Percentiles rank a stretch among this genome's conserved stretches.
Conservation (phyloP, 2,888 invertebrate genomes). For the Tortricodes alternella region DNA sequence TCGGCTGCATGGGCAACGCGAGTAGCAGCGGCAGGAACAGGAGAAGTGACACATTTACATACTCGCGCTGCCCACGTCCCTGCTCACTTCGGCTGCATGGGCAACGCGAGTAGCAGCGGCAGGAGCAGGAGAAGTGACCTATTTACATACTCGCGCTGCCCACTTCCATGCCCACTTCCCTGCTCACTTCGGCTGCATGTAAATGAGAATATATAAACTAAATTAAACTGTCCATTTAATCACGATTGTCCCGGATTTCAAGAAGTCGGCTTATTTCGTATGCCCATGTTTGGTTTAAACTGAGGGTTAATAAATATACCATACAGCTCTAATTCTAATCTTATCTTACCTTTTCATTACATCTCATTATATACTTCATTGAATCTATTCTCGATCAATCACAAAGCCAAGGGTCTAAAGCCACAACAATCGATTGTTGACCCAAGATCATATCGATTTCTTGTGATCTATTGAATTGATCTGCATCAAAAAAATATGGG, state of each 20-base stretch:
- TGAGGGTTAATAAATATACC: neutral
- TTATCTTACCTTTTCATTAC: conserved; percentile 5
- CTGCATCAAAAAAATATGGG: conserved; percentile 41
- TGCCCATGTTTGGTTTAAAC: neutral
- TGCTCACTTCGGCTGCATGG: too few species aligned
- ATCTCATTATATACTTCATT: conserved; percentile 32
- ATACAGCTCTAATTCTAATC: neutral
- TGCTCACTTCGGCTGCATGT: too few species aligned
- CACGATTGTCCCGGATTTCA: neutral
- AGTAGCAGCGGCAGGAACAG: too few species aligned
- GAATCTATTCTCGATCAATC: conserved; percentile 57
- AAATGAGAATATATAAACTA: too few species aligned
- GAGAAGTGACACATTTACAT: too few species aligned
- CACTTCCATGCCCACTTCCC: too few species aligned
- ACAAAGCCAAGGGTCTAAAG: conserved; percentile 52
- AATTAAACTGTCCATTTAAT: conserved; percentile 2
- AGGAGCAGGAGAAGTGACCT: too few species aligned
- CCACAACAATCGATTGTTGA: conserved; percentile 69
- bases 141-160: too few species aligned
- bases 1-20: too few species aligned
- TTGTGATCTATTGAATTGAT: conserved; percentile 62
- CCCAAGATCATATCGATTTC: conserved; percentile 70
- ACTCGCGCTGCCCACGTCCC: too few species aligned
- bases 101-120: too few species aligned
- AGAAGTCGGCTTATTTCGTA: neutral